phyloP scores from a whole-genome alignment of 2,113 vertebrate species.

The Paramisgurnus dabryanus region DNA sequence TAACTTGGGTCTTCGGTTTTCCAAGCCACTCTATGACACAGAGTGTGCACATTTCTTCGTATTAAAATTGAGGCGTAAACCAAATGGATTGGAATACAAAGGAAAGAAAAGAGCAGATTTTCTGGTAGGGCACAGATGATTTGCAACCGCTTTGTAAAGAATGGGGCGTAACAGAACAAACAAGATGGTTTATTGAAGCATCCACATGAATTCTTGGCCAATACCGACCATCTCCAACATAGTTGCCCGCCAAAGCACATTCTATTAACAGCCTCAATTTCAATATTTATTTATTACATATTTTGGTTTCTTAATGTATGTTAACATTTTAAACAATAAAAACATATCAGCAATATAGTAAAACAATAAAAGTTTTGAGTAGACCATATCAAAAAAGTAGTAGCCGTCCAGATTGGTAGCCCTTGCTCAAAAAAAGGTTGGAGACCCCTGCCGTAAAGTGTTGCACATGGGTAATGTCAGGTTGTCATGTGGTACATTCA shows the following conservation, averaged over 20 bases:
- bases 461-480: background rate
- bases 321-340: too few relatives aligned
- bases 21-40: constrained; percentile 58
- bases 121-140: background rate
- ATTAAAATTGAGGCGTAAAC: constrained; percentile 51
- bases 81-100: constrained; percentile 50
- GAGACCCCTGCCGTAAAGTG: background rate
- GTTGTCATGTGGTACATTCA: background rate
- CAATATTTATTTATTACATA: too few relatives aligned
- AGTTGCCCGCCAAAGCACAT: too few relatives aligned
- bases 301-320: too few relatives aligned
- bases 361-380: too few relatives aligned
- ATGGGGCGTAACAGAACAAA: background rate
- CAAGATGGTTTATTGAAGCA: background rate
- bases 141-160: background rate
- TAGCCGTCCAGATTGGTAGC: too few relatives aligned
- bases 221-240: background rate
- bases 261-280: too few relatives aligned
- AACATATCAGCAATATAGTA: too few relatives aligned
- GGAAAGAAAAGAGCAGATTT: constrained; percentile 13
- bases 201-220: background rate
- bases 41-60: constrained; percentile 10
- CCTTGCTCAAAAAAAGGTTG: too few relatives aligned
- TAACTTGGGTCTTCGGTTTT: constrained; percentile 81
- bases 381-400: too few relatives aligned